Evolutionary conservation across 1,140 invertebrate genomes (phyloP).

Genomic region (Drosophila nikananu): DNA sequence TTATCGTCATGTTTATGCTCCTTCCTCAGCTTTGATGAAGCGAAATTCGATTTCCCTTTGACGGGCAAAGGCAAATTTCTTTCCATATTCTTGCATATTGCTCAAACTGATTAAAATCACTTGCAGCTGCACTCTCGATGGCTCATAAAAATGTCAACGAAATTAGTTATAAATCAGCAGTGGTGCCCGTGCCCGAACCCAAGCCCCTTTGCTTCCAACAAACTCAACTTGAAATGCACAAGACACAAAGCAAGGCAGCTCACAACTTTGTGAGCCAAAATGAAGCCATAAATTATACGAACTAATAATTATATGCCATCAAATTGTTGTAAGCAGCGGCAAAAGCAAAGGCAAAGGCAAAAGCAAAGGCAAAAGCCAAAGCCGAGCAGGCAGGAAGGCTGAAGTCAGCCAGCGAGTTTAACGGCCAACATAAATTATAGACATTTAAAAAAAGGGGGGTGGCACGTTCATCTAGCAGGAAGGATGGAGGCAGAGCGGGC

Average conservation of each 20-base stretch:
- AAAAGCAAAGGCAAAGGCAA: conserved; percentile 16
- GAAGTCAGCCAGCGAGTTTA: conserved; percentile 69
- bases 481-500: conserved; percentile 14
- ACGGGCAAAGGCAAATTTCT: conserved; percentile 17
- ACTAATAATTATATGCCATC: conserved; percentile 83
- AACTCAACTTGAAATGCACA: conserved; percentile 43
- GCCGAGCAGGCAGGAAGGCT: conserved; percentile 39
- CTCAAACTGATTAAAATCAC: conserved; percentile 52
- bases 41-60: conserved; percentile 42
- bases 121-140: conserved; percentile 54
- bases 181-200: background rate
- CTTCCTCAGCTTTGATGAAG: conserved; percentile 17
- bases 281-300: conserved; percentile 82
- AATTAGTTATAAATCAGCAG: conserved; percentile 79
- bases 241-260: conserved; percentile 44
- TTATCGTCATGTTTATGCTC: conserved; percentile 8
- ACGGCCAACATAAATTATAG: conserved; percentile 78
- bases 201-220: background rate
- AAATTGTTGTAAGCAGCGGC: conserved; percentile 74
- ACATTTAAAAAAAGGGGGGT: conserved; percentile 66
- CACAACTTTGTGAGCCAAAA: conserved; percentile 74
- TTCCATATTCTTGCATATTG: conserved; percentile 48
- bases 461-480: conserved; percentile 31
- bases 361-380: conserved; percentile 26
- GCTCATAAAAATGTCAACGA: conserved; percentile 66